A percentile compares a stretch with the other conserved stretches of the same genome.
These are phyloP conservation scores for Microchrysa polita DNA, from an alignment of 2,888 invertebrate genomes.

Conservation along the genomic window DNA sequence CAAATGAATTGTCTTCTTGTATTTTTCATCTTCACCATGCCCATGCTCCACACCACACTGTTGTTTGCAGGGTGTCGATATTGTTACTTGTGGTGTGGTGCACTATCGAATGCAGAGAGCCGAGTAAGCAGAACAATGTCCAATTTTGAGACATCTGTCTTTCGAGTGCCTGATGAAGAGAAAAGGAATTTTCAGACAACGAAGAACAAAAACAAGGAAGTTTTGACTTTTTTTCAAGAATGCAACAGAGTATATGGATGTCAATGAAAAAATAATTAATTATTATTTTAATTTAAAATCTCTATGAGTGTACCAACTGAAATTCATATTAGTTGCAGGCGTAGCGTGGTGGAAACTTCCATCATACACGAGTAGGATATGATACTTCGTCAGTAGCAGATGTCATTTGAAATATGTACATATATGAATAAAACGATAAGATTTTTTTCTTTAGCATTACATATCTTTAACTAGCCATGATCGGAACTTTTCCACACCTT, in stretches of 20 bases:
- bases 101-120: no score
- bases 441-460: slow-evolving; percentile 21
- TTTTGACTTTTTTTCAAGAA: slow-evolving; percentile 33
- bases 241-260: background rate
- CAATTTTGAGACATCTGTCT: slow-evolving; percentile 16
- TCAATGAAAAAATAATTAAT: slow-evolving; percentile 37
- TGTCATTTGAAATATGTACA: slow-evolving; percentile 24
- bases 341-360: no score
- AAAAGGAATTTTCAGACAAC: background rate
- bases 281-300: slow-evolving; percentile 16
- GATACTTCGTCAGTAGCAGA: slow-evolving; percentile 23
- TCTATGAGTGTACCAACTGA: background rate
- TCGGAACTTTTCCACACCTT: no score
- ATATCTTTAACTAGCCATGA: slow-evolving; percentile 6
- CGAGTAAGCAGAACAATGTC: slow-evolving; percentile 29
- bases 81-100: no score
- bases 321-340: no score
- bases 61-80: no score
- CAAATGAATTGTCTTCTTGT: slow-evolving; percentile 23
- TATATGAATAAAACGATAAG: slow-evolving; percentile 21
- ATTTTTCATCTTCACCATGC: no score
- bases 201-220: slow-evolving; percentile 9
- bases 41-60: no score
- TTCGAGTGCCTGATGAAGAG: background rate
- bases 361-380: no score